Conservation (phyloP, 1,140 invertebrate genomes). For the Hydropsyche tenuis region DNA sequence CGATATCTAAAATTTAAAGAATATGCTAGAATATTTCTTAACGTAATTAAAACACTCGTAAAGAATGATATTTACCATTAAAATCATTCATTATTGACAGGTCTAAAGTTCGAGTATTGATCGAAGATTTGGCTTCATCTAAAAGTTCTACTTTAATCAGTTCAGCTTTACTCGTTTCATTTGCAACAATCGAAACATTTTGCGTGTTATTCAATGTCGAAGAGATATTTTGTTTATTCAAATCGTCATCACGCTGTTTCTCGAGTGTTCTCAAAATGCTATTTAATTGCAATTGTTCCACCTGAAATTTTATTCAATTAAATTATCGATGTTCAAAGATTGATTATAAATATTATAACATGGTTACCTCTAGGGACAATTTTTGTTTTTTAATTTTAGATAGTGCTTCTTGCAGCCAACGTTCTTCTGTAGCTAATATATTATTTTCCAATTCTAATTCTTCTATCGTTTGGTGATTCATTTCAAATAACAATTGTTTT, state of each 20-base stretch:
- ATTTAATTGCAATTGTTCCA: conserved; percentile 20
- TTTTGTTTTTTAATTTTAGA: conserved; percentile 20
- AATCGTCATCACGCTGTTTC: background rate
- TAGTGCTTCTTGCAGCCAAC: background rate
- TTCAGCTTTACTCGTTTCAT: background rate
- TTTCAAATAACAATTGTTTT: background rate
- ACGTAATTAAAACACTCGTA: too few species aligned
- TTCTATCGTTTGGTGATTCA: background rate
- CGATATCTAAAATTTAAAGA: conserved; percentile 5
- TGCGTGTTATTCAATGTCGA: background rate
- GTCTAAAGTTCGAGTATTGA: conserved; percentile 43
- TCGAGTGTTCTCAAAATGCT: conserved; percentile 1
- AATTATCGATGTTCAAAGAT: background rate
- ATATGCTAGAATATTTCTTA: background rate
- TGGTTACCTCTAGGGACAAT: conserved; percentile 8
- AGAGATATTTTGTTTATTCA: background rate
- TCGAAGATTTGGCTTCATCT: conserved; percentile 39
- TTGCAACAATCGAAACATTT: background rate
- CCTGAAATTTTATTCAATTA: conserved; percentile 8
- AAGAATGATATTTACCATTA: conserved; percentile 10
- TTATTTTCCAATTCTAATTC: background rate
- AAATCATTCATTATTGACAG: conserved; percentile 36
- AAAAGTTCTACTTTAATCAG: conserved; percentile 18
- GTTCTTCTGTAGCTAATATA: conserved; percentile 1
- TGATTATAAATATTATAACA: background rate